A percentile compares a stretch with the other conserved stretches of the same genome.
phyloP scores from a whole-genome alignment of 2,113 vertebrate genomes.

The Physeter macrocephalus region DNA sequence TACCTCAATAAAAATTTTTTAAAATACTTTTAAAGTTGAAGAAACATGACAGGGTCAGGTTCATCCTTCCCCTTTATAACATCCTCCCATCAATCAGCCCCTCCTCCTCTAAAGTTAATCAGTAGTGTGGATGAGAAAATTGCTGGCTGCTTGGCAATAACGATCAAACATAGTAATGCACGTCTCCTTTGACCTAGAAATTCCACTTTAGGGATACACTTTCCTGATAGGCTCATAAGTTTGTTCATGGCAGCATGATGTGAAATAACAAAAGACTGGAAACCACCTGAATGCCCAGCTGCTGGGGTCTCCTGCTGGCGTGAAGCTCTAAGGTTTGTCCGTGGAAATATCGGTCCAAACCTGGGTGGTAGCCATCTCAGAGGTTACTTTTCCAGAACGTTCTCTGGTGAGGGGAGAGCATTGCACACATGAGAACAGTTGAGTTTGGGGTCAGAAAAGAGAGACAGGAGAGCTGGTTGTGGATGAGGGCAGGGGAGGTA shows the following conservation, averaged over 20 bases:
- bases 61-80: background rate
- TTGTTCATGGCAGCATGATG: background rate
- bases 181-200: background rate
- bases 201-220: background rate
- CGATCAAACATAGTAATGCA: background rate
- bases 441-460: background rate
- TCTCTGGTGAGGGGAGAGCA: background rate
- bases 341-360: background rate
- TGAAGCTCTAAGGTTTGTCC: background rate
- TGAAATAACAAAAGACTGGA: background rate
- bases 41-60: background rate
- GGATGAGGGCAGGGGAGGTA: background rate
- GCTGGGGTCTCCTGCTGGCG: too few relatives aligned
- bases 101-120: background rate
- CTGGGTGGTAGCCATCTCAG: background rate
- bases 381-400: background rate
- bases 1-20: too few relatives aligned
- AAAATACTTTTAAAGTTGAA: background rate
- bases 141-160: background rate
- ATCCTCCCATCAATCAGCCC: background rate
- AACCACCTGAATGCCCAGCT: background rate
- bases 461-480: background rate
- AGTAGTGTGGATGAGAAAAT: too few relatives aligned
- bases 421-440: background rate
- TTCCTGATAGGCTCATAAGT: background rate